These are phyloP conservation scores for Spheniscus humboldti DNA, from an alignment of 2,797 vertebrate species.

Conservation along the genomic window DNA sequence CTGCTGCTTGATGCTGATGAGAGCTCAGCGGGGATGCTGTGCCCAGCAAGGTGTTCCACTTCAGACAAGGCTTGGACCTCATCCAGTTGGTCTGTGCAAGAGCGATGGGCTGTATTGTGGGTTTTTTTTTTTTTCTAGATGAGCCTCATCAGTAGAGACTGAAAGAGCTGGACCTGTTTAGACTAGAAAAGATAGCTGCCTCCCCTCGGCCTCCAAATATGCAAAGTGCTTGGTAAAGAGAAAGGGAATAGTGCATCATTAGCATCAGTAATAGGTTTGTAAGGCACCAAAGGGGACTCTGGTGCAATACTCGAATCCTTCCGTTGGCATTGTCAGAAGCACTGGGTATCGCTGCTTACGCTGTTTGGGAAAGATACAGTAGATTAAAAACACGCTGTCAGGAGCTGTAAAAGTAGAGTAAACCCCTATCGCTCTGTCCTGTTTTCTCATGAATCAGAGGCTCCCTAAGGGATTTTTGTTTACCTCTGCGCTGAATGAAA, in stretches of 20 bases:
- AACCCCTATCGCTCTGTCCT: background rate
- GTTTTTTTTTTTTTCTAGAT: background rate
- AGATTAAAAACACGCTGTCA: background rate
- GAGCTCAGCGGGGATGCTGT: background rate
- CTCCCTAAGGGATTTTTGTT: background rate
- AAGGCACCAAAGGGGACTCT: background rate
- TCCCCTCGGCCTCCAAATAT: background rate
- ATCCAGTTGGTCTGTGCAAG: background rate
- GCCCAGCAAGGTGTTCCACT: background rate
- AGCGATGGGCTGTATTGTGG: background rate
- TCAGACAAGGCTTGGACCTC: background rate
- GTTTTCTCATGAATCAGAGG: background rate
- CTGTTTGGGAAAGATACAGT: background rate
- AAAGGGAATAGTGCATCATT: background rate
- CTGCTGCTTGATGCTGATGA: conserved; percentile 21
- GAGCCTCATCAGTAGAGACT: background rate
- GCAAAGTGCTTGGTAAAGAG: background rate
- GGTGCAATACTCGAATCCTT: background rate
- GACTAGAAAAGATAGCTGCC: background rate
- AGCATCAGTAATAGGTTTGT: background rate
- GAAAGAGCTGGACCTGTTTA: background rate
- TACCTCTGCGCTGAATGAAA: background rate
- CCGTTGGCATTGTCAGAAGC: background rate
- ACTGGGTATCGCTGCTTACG: background rate
- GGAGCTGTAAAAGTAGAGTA: background rate